These are phyloP conservation scores for Etia nguti DNA, from an alignment of 2,113 vertebrate genomes.

Conservation along the genomic window DNA sequence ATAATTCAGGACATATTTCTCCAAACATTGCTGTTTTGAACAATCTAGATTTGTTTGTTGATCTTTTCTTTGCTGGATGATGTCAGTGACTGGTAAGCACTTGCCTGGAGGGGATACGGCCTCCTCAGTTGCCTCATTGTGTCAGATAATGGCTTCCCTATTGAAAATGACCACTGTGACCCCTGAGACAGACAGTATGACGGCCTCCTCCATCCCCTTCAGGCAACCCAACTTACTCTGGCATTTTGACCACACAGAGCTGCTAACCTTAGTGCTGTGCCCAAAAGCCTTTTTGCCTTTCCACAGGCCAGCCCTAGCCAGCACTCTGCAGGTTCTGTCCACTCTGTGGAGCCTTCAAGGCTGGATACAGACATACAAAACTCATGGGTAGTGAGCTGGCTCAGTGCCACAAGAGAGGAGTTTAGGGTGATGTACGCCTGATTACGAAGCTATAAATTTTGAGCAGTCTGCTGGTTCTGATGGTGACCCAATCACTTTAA, in stretches of 20 bases:
- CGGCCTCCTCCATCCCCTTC: conserved; percentile 22
- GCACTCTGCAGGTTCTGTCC: not conserved
- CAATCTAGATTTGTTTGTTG: not conserved
- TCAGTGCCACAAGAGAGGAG: not conserved
- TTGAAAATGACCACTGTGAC: conserved; percentile 57
- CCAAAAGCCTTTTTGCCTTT: not conserved
- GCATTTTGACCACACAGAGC: conserved; percentile 48
- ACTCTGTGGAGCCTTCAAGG: not conserved
- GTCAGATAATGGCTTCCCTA: conserved; percentile 66
- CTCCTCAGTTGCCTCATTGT: conserved; percentile 60
- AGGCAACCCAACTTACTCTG: conserved; percentile 50
- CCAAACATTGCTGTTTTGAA: not conserved
- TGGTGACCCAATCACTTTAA: not conserved
- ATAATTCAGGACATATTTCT: not conserved
- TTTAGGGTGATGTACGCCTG: not conserved
- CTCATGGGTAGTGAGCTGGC: not conserved
- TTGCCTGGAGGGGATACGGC: not conserved
- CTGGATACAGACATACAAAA: not conserved
- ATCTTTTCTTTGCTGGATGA: conserved; percentile 1
- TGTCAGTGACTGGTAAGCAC: not conserved
- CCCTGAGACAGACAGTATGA: conserved; percentile 64
- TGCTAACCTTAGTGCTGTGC: not conserved
- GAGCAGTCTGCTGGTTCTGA: conserved; percentile 38
- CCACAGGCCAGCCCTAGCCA: not conserved
- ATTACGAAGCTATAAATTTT: conserved; percentile 44